Percentiles rank a stretch among this genome's conserved stretches.
These are phyloP conservation scores for Holocentrus rufus DNA, from an alignment of 2,797 vertebrate species.

Conservation along the genomic window DNA sequence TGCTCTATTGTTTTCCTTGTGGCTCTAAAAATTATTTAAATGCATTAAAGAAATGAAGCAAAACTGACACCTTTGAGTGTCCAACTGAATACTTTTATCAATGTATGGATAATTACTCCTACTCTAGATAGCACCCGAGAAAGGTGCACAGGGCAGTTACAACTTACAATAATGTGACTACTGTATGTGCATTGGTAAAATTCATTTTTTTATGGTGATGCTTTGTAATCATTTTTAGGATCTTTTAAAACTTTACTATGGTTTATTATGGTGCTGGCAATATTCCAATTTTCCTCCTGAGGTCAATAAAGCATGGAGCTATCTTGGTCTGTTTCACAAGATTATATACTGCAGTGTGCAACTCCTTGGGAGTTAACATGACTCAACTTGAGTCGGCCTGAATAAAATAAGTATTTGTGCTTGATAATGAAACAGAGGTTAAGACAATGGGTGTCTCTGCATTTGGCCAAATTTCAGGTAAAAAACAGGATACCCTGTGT, in stretches of 20 bases:
- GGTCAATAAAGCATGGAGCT: too few species aligned
- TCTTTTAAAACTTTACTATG: background rate
- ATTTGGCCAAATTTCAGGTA: slow-evolving; percentile 44
- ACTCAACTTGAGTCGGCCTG: background rate
- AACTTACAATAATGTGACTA: background rate
- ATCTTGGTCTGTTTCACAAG: background rate
- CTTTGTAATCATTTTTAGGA: background rate
- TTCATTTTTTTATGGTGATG: background rate
- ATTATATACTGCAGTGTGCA: background rate
- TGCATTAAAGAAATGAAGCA: background rate
- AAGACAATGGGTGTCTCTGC: slow-evolving; percentile 55
- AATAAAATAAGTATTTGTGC: background rate
- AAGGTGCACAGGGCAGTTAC: background rate
- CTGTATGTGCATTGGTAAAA: background rate
- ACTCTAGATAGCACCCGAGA: background rate
- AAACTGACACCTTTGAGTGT: background rate
- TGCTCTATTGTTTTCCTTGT: background rate
- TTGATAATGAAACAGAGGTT: slow-evolving; percentile 36
- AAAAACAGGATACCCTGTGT: slow-evolving; percentile 70
- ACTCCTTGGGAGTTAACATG: background rate
- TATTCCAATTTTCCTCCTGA: background rate
- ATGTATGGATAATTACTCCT: background rate
- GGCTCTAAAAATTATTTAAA: background rate
- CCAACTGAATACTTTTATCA: background rate
- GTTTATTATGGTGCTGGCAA: too few species aligned